phyloP scores from a whole-genome alignment of 2,113 vertebrate species.

The Phylloscopus trochiloides region DNA sequence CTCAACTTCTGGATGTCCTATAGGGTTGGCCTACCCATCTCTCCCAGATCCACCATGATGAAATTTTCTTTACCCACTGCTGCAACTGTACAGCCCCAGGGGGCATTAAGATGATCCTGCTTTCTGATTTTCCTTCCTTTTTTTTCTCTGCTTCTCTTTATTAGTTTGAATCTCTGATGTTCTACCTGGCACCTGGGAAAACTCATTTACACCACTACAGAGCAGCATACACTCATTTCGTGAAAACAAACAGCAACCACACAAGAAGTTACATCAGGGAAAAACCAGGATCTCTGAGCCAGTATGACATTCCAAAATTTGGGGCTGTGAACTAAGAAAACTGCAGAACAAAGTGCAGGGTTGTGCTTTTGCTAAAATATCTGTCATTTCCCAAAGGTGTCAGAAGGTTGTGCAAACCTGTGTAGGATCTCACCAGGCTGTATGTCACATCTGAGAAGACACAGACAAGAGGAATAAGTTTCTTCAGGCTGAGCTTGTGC shows the following conservation, averaged over 20 bases:
- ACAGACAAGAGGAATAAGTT: background rate
- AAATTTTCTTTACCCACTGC: background rate
- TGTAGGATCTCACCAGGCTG: background rate
- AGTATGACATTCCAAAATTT: background rate
- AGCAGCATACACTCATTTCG: background rate
- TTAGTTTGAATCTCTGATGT: background rate
- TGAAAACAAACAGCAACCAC: constrained; percentile 5
- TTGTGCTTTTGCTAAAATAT: background rate
- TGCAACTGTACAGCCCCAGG: background rate
- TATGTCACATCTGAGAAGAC: background rate
- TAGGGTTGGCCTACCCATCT: background rate
- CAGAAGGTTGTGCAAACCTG: accelerated
- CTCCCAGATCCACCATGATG: background rate
- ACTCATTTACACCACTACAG: background rate
- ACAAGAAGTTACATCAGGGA: background rate
- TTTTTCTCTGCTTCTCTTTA: background rate
- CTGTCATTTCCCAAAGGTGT: background rate
- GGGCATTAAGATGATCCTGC: background rate
- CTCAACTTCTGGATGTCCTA: background rate
- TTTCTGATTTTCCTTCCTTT: background rate
- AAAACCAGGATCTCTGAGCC: background rate
- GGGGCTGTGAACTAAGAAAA: background rate
- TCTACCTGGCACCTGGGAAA: background rate
- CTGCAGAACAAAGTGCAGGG: background rate
- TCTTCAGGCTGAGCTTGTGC: background rate